Evolutionary conservation across 1,140 invertebrate genomes (phyloP).

Genomic region (Cheumatopsyche charites): DNA sequence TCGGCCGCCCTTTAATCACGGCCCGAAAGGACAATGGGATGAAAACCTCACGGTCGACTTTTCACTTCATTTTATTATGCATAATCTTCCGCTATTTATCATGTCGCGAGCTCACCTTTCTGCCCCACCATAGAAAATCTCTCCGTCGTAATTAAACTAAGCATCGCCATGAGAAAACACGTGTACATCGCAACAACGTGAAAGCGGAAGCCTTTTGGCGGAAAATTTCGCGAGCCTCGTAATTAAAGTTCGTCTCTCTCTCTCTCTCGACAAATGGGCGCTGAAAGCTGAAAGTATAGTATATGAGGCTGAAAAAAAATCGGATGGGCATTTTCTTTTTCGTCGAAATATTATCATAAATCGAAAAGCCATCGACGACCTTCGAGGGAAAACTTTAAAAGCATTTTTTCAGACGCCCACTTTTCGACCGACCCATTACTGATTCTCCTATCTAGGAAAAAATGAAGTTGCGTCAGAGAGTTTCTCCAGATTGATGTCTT

Average conservation of each 20-base stretch:
- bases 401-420: too few species aligned
- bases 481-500: conserved; percentile 6
- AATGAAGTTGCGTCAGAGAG: background rate
- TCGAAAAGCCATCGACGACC: too few species aligned
- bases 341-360: too few species aligned
- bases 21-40: conserved; percentile 11
- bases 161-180: conserved; percentile 31
- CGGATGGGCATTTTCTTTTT: too few species aligned
- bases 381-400: too few species aligned
- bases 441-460: background rate
- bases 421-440: too few species aligned
- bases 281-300: too few species aligned
- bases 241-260: background rate
- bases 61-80: conserved; percentile 37
- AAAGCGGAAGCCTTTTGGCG: background rate
- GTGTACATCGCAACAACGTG: conserved; percentile 6
- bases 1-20: conserved; percentile 20
- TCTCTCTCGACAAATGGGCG: background rate
- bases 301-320: too few species aligned
- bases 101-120: conserved; percentile 10
- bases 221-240: background rate
- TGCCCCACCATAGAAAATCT: background rate
- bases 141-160: conserved; percentile 30
- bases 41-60: conserved; percentile 35
- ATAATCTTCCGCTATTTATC: conserved; percentile 39